Conservation (phyloP, 2,113 vertebrate genomes). For the Trogon melanurus region DNA sequence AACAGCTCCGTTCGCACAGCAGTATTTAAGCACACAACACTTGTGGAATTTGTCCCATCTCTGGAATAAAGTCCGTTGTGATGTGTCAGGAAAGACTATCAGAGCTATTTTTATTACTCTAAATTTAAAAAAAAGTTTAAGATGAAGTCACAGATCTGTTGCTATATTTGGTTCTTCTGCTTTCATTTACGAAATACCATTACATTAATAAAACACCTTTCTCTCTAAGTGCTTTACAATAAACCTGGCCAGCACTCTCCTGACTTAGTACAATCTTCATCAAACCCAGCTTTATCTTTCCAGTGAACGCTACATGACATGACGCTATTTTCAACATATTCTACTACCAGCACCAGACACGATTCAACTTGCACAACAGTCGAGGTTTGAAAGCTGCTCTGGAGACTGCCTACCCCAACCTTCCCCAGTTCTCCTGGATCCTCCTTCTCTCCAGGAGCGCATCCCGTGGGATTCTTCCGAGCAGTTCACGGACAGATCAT, state of each 20-base stretch:
- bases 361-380: background rate
- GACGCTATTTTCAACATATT: background rate
- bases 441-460: background rate
- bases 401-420: background rate
- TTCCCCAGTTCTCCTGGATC: background rate
- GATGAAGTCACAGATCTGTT: background rate
- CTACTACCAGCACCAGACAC: background rate
- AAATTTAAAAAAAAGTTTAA: background rate
- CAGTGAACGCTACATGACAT: background rate
- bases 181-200: background rate
- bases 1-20: background rate
- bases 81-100: background rate
- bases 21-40: background rate
- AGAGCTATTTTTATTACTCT: background rate
- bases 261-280: background rate
- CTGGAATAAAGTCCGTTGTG: background rate
- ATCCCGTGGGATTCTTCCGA: background rate
- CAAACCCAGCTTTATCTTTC: background rate
- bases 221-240: background rate
- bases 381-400: background rate
- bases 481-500: background rate
- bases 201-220: background rate
- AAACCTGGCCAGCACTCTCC: background rate
- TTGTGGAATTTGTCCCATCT: background rate
- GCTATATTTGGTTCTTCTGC: background rate